phyloP scores from a whole-genome alignment of 2,797 vertebrate species.

The Phataginus tetradactyla region DNA sequence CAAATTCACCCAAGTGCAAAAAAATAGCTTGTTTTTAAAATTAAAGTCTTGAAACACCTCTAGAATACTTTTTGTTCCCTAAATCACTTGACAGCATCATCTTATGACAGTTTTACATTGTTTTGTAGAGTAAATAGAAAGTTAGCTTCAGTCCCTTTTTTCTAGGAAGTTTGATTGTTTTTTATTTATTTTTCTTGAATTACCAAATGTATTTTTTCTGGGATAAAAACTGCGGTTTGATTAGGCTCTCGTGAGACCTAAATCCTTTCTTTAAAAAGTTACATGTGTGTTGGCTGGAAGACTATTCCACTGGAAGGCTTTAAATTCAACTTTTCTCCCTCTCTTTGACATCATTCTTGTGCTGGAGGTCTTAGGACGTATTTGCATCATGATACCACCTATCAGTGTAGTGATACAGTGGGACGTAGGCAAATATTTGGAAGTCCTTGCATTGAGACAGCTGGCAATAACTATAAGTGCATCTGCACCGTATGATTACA shows the following conservation, averaged over 20 bases:
- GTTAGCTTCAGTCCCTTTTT: background rate
- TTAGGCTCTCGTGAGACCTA: background rate
- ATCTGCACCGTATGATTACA: background rate
- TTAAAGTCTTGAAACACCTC: background rate
- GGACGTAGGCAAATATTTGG: background rate
- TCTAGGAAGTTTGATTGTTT: background rate
- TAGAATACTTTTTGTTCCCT: background rate
- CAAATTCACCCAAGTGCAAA: background rate
- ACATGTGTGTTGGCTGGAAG: background rate
- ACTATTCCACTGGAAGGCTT: background rate
- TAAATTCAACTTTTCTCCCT: background rate
- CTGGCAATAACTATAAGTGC: background rate
- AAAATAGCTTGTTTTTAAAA: background rate
- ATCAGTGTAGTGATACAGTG: background rate
- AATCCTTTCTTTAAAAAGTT: background rate
- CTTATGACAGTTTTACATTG: background rate
- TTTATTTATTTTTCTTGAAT: background rate
- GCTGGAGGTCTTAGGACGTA: rapidly evolving
- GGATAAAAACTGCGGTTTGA: background rate
- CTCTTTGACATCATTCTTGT: background rate
- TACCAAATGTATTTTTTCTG: background rate
- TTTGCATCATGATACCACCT: background rate
- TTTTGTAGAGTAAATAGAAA: background rate
- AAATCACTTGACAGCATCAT: background rate
- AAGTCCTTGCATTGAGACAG: background rate